phyloP scores from a whole-genome alignment of 2,797 vertebrate genomes.

The Synaphobranchus kaupii region DNA sequence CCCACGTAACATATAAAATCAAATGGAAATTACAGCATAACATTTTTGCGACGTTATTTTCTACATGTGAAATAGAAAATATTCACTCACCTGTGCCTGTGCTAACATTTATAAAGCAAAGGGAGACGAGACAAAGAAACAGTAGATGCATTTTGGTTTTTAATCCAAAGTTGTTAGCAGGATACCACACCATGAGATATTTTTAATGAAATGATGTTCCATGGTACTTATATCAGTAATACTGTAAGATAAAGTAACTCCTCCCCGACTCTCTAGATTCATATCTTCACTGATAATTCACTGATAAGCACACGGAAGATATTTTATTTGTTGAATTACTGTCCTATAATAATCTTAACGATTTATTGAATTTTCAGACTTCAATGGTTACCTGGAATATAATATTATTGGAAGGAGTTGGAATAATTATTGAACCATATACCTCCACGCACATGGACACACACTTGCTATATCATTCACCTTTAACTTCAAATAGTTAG shows the following conservation, averaged over 20 bases:
- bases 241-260: not conserved
- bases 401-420: not conserved
- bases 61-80: not conserved
- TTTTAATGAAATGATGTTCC: not conserved
- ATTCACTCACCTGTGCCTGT: not conserved
- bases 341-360: not conserved
- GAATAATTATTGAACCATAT: not conserved
- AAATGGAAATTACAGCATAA: not conserved
- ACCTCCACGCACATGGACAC: not conserved
- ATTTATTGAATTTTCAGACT: not conserved
- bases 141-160: not conserved
- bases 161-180: not conserved
- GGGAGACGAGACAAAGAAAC: not conserved
- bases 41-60: not conserved
- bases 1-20: not conserved
- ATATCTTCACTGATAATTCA: not conserved
- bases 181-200: not conserved
- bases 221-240: not conserved
- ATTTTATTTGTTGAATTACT: not conserved
- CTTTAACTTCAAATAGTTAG: not conserved
- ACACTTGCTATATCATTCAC: not conserved
- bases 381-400: not conserved
- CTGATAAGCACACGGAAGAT: not conserved
- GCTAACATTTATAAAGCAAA: not conserved
- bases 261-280: not conserved